Conservation (phyloP, 2,888 invertebrate species). For the Drosophila limbata region DNA sequence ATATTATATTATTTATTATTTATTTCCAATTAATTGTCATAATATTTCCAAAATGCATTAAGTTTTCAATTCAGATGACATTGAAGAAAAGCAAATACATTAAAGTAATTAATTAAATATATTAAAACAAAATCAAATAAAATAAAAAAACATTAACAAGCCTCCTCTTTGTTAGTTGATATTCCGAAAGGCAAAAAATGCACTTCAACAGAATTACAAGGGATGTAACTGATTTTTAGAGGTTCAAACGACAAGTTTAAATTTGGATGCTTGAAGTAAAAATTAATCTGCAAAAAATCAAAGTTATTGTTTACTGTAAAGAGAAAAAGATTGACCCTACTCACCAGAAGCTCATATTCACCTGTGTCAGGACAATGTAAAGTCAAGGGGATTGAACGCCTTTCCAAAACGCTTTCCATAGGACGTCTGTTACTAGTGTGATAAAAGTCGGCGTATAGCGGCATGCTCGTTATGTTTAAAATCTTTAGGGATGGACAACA, state of each 20-base stretch:
- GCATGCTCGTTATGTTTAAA: conserved; percentile 26
- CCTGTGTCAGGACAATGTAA: conserved; percentile 22
- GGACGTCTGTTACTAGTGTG: neutral
- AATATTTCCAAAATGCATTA: no score
- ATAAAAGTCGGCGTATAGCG: conserved; percentile 23
- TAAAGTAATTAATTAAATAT: neutral
- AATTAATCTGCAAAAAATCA: conserved; percentile 23
- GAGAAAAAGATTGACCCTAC: neutral
- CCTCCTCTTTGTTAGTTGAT: neutral
- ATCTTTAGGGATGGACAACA: conserved; percentile 10
- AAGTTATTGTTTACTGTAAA: neutral
- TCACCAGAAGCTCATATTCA: conserved; percentile 2
- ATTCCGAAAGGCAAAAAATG: neutral
- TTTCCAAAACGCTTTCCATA: conserved; percentile 18
- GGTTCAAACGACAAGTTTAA: conserved; percentile 24
- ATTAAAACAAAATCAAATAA: neutral
- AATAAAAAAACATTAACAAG: neutral
- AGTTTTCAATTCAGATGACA: no score
- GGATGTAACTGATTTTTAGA: neutral
- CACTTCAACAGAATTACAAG: neutral
- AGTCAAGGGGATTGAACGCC: conserved; percentile 14
- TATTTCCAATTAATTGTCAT: no score
- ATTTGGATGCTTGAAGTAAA: conserved; percentile 20
- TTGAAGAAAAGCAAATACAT: neutral
- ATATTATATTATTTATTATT: no score